Base-by-base conservation (phyloP, 2,113 vertebrate genomes). In the Corapipo altera region DNA sequence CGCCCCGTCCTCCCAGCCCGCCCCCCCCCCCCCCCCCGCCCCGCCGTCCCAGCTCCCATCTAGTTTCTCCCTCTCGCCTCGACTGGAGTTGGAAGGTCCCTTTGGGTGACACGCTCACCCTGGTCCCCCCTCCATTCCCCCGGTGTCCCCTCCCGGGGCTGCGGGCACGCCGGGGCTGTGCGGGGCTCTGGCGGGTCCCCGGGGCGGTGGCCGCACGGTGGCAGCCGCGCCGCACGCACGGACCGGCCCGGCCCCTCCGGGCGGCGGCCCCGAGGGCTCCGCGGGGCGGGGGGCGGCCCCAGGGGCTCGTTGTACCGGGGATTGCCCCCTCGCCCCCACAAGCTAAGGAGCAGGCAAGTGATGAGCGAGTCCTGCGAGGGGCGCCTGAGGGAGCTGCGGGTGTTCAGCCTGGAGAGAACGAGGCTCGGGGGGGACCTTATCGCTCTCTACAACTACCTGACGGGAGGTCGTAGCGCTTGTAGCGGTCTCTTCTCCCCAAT, bases 191-290 rank as follows among this genome's bases (percentile, higher is more conserved):
- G 37, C 20, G 49, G n/a, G 32, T 46, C 35, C 77, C 57, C 76
- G 89, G 91, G 71, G 28, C 51, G 5, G 21, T 1, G 72, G 81
- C 74, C 98, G 95, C 97, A 96, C 96, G 98, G 96, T 97, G 98
- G 98, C 97, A 97, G 90, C 96, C 88, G 96, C 96, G 88, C 72
- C 54, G 91, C 93, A 10, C 49, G 61, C 72, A 89, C 67, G 20
- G 33, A 35, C 35, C 22, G 6, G 3, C 12, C 28, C 74, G 5
- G 3, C 13, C 41, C 39, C 44, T 30, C 71, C 65, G 11, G 51
- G 52, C 52, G 11, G 16, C 21, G 35, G 66, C n/a, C 37, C 72
- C 67, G 11, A 11, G 66, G 28, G 52, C n/a, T 64, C 69, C 4
- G 66, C 46, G 19, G 51, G 44, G 8, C 18, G 13, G 26, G 23